These are phyloP conservation scores for Phataginus tetradactyla DNA, from an alignment of 2,797 vertebrate genomes.

Conservation along the genomic window DNA sequence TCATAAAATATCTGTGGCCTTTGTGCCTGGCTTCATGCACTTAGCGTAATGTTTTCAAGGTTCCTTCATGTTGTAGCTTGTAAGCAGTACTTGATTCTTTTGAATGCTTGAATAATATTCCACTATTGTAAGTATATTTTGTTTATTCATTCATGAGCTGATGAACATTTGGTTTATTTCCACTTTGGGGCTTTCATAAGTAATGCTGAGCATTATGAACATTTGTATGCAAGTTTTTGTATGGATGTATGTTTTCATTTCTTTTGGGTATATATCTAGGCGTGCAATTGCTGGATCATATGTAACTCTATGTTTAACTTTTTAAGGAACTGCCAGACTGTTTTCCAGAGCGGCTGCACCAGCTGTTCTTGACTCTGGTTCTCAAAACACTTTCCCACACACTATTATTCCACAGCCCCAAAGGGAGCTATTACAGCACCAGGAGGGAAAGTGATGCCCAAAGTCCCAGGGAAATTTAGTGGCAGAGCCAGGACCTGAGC, in stretches of 20 bases:
- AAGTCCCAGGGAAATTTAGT: background rate
- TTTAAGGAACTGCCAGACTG: slow-evolving; percentile 11
- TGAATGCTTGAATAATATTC: background rate
- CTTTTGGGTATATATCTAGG: background rate
- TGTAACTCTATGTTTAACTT: slow-evolving; percentile 4
- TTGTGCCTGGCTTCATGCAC: background rate
- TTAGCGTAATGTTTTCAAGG: background rate
- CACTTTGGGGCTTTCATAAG: background rate
- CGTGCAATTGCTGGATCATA: background rate
- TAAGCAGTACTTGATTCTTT: background rate
- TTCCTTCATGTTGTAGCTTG: background rate
- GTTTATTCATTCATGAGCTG: background rate
- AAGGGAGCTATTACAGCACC: background rate
- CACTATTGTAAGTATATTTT: background rate
- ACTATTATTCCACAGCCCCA: background rate
- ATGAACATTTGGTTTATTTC: background rate
- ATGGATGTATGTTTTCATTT: background rate
- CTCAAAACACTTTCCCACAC: background rate
- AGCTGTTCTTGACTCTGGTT: slow-evolving; percentile 32
- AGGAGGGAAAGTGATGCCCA: background rate
- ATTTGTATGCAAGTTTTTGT: background rate
- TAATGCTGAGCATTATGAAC: background rate
- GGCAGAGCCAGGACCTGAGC: background rate
- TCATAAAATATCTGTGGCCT: background rate
- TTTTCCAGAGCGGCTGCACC: background rate